Percentiles rank a stretch among this genome's conserved stretches.
Evolutionary conservation across 2,888 invertebrate genomes (phyloP).

Genomic region (Chromoteleia sp.): DNA sequence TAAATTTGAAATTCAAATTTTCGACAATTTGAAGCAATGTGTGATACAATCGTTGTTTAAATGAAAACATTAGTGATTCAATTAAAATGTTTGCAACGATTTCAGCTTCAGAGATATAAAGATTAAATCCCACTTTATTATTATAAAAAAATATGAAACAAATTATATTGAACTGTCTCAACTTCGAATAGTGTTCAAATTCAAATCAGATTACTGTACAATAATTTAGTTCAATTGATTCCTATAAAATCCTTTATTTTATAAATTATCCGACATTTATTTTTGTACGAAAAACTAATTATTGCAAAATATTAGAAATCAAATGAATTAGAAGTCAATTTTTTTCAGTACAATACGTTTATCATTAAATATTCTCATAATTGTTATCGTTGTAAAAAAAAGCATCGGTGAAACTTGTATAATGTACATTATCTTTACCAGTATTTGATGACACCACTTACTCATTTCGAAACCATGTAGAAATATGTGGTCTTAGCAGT

Average conservation of each 20-base stretch:
- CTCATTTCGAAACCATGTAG: conserved; percentile 30
- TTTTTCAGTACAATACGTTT: neutral
- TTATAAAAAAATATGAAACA: too few species aligned
- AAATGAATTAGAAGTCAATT: too few species aligned
- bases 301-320: too few species aligned
- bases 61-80: conserved; percentile 1
- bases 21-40: neutral
- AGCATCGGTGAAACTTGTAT: conserved; percentile 11
- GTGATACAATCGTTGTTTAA: neutral
- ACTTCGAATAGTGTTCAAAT: too few species aligned
- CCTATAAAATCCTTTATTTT: too few species aligned
- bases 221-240: too few species aligned
- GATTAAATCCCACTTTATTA: too few species aligned
- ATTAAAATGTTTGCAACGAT: conserved; percentile 3
- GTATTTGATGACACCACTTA: conserved; percentile 43
- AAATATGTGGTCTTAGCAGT: conserved; percentile 10
- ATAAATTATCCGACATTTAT: too few species aligned
- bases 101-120: too few species aligned
- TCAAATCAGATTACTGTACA: too few species aligned
- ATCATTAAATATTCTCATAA: neutral
- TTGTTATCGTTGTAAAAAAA: conserved; percentile 10
- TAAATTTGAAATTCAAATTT: conserved; percentile 28
- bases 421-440: conserved; percentile 24
- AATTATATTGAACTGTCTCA: too few species aligned
- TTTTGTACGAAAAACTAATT: too few species aligned